These are phyloP conservation scores for Sebastes iracundus DNA, from an alignment of 2,797 vertebrate genomes.

Conservation along the genomic window DNA sequence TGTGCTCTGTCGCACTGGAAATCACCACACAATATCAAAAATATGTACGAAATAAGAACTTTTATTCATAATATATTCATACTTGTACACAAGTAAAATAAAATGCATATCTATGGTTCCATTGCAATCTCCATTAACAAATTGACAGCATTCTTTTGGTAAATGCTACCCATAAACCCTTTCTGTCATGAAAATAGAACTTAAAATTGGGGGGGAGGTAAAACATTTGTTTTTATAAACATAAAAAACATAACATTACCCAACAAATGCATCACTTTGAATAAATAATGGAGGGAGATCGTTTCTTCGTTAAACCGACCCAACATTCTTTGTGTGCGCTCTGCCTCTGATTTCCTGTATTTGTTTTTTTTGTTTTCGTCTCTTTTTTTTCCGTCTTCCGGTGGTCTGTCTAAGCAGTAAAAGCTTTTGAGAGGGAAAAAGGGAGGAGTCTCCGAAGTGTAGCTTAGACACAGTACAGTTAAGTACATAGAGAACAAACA, in stretches of 20 bases:
- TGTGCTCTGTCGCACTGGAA: neutral
- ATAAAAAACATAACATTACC: slow-evolving; percentile 86
- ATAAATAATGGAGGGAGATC: slow-evolving; percentile 82
- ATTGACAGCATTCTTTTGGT: slow-evolving; percentile 88
- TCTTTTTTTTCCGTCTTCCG: slow-evolving; percentile 35
- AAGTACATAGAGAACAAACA: slow-evolving; percentile 90
- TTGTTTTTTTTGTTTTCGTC: slow-evolving; percentile 16
- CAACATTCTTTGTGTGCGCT: slow-evolving; percentile 84
- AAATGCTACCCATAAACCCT: slow-evolving; percentile 88
- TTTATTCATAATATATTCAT: slow-evolving; percentile 93
- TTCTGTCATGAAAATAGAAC: slow-evolving; percentile 86
- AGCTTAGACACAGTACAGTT: slow-evolving; percentile 88
- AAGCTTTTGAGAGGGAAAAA: slow-evolving; percentile 82
- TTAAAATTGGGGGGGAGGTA: slow-evolving; percentile 71
- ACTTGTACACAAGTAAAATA: slow-evolving; percentile 99
- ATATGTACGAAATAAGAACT: slow-evolving; percentile 85
- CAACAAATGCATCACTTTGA: slow-evolving; percentile 88
- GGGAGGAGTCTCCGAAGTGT: slow-evolving; percentile 83
- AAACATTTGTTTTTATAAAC: slow-evolving; percentile 85
- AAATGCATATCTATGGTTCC: slow-evolving; percentile 98
- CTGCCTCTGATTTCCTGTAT: slow-evolving; percentile 50
- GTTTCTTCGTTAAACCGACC: slow-evolving; percentile 70
- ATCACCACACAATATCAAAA: slow-evolving; percentile 51
- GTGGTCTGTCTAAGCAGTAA: slow-evolving; percentile 76
- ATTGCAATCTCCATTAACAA: slow-evolving; percentile 89